These are phyloP conservation scores for Petaurus breviceps DNA, from an alignment of 2,113 vertebrate genomes.

Conservation along the genomic window DNA sequence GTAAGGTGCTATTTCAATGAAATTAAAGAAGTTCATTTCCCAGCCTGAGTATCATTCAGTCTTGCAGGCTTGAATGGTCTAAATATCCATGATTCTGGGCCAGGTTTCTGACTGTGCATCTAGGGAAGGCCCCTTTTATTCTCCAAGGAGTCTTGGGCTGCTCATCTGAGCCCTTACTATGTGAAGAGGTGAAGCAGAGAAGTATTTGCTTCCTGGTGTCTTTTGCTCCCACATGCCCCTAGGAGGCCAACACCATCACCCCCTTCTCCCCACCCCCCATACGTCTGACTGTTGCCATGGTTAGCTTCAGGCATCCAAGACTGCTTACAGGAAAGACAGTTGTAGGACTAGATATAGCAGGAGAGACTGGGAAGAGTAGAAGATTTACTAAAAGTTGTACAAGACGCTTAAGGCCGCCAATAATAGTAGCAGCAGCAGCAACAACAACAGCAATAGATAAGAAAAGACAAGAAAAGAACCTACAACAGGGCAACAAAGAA, in stretches of 20 bases:
- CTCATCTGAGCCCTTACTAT: neutral
- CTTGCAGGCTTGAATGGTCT: fast-evolving
- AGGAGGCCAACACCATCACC: neutral
- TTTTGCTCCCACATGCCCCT: neutral
- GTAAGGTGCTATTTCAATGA: neutral
- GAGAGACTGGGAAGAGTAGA: constrained; percentile 1
- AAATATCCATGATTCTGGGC: neutral
- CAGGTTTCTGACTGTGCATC: neutral
- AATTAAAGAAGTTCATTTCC: no score
- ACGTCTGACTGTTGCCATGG: constrained; percentile 67
- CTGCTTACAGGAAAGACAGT: neutral
- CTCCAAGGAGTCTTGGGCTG: neutral
- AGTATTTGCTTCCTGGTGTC: neutral
- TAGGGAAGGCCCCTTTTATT: neutral
- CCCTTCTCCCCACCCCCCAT: neutral
- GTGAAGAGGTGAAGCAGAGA: neutral
- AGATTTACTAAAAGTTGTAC: constrained; percentile 11
- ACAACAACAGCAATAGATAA: neutral
- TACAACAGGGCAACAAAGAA: neutral
- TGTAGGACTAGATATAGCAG: neutral
- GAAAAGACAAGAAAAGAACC: neutral
- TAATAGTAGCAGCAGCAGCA: neutral
- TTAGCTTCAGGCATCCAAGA: constrained; percentile 45
- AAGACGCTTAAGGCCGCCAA: constrained; percentile 16
- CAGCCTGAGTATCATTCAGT: neutral